Evolutionary conservation across 2,888 invertebrate species (phyloP).

Genomic region (Atethmia centrago): DNA sequence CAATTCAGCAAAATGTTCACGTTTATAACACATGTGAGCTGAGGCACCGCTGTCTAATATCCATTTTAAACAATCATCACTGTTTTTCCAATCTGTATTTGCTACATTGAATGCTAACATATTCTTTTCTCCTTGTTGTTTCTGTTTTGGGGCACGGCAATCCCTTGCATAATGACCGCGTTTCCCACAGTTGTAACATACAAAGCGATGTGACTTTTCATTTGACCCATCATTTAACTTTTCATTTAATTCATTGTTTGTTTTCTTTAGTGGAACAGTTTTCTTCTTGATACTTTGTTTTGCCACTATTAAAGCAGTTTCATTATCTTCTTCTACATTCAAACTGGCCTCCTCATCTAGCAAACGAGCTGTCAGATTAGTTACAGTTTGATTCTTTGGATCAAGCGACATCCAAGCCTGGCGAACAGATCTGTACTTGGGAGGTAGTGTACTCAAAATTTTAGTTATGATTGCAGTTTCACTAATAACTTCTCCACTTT

Average conservation of each 20-base stretch:
- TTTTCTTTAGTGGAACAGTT: not conserved
- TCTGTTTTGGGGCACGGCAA: not conserved
- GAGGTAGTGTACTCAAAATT: too few relatives aligned
- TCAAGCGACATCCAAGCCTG: not conserved
- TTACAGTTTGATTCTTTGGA: too few relatives aligned
- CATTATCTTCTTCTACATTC: not conserved
- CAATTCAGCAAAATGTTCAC: not conserved
- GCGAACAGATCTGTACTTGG: too few relatives aligned
- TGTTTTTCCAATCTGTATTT: too few relatives aligned
- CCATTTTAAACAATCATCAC: too few relatives aligned
- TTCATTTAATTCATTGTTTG: too few relatives aligned
- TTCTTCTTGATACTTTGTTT: not conserved
- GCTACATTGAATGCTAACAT: slow-evolving; percentile 8
- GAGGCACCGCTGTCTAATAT: too few relatives aligned
- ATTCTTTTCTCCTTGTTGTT: not conserved
- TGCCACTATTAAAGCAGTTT: slow-evolving; percentile 6
- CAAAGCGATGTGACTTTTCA: slow-evolving; percentile 4
- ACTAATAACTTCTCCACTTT: too few relatives aligned
- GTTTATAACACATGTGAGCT: slow-evolving; percentile 2
- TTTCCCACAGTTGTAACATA: not conserved
- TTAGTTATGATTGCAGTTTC: too few relatives aligned
- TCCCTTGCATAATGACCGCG: not conserved
- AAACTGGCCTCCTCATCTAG: slow-evolving; percentile 1
- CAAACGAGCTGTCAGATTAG: not conserved
- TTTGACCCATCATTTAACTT: too few relatives aligned